phyloP scores from a whole-genome alignment of 2,888 invertebrate species.

The Macrosiphum euphorbiae region DNA sequence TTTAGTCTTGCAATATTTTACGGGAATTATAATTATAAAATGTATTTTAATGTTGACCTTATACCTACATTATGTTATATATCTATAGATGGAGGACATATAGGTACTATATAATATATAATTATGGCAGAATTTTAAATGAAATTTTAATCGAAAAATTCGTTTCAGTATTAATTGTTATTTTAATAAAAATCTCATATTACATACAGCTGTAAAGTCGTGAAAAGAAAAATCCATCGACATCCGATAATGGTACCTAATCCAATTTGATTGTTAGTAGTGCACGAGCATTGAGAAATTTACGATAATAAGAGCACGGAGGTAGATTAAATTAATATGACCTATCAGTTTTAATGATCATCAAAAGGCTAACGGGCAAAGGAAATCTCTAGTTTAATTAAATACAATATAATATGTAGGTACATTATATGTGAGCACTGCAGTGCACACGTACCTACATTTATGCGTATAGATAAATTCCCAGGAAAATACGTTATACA shows the following conservation, averaged over 20 bases:
- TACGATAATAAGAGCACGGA: not conserved
- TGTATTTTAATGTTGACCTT: not conserved
- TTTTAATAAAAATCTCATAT: not conserved
- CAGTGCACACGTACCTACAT: not conserved
- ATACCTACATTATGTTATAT: not conserved
- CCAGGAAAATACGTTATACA: not conserved
- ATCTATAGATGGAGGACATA: not conserved
- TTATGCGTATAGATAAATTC: not conserved
- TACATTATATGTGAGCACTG: not conserved
- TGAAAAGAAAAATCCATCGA: not conserved
- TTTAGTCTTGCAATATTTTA: not conserved
- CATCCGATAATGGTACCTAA: not conserved
- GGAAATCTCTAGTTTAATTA: constrained; percentile 48
- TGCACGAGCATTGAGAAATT: not conserved
- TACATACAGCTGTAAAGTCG: not conserved
- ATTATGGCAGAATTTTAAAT: not conserved
- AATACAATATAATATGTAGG: constrained; percentile 2
- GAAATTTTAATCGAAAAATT: not conserved
- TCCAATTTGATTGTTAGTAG: constrained; percentile 22
- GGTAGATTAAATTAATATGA: constrained; percentile 24
- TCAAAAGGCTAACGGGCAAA: constrained; percentile 27
- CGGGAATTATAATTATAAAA: not conserved
- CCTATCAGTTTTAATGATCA: constrained; percentile 26
- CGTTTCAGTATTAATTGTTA: not conserved
- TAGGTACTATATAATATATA: not conserved